Conservation (phyloP, 2,113 vertebrate genomes). For the Hippolais icterina region DNA sequence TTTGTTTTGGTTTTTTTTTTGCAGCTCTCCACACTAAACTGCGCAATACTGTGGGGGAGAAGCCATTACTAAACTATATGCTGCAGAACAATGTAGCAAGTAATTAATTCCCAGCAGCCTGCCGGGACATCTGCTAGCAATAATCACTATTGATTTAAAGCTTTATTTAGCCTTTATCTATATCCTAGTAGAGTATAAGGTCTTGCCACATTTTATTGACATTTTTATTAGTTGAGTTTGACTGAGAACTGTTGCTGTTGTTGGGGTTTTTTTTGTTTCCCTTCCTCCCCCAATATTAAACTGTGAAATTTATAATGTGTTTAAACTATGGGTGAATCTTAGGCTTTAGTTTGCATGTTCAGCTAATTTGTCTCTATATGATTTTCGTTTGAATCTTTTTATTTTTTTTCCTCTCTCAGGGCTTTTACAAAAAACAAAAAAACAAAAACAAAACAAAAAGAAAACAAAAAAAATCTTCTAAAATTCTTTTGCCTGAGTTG, state of each 20-base stretch:
- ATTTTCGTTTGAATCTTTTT: conserved; percentile 76
- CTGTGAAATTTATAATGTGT: conserved; percentile 94
- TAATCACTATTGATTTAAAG: conserved; percentile 92
- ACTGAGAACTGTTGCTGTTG: conserved; percentile 75
- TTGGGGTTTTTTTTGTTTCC: conserved; percentile 54
- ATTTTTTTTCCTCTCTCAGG: conserved; percentile 90
- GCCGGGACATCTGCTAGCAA: conserved; percentile 80
- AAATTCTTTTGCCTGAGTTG: conserved; percentile 84
- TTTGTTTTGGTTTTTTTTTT: conserved; percentile 62
- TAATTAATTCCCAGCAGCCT: conserved; percentile 61
- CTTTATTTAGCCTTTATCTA: conserved; percentile 89
- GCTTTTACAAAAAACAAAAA: conserved; percentile 83
- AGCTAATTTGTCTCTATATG: conserved; percentile 84
- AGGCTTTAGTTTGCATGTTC: conserved; percentile 94
- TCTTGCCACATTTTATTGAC: conserved; percentile 81
- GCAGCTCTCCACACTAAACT: conserved; percentile 82
- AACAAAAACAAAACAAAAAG: not conserved
- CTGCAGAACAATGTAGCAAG: conserved; percentile 80
- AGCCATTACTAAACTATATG: conserved; percentile 86
- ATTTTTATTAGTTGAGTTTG: conserved; percentile 82
- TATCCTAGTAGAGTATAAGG: conserved; percentile 78
- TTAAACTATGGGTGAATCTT: conserved; percentile 94
- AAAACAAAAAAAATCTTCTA: conserved; percentile 79
- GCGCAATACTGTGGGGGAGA: conserved; percentile 78
- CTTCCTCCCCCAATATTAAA: conserved; percentile 81